Conservation (phyloP, 2,113 vertebrate species). For the Cottus gobio region DNA sequence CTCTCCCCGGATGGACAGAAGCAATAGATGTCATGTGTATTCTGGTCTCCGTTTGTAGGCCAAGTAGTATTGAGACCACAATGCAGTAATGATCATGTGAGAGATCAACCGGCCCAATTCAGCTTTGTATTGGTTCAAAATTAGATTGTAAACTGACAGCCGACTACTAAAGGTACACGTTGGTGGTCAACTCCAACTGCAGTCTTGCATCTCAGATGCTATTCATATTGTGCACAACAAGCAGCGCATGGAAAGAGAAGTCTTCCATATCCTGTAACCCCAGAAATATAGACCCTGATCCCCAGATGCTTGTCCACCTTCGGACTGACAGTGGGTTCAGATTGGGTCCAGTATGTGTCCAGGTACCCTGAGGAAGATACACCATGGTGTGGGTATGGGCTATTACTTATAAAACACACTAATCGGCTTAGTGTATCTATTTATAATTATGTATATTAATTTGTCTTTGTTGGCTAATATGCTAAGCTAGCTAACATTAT, state of each 20-base stretch:
- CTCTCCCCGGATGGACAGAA: too few species aligned
- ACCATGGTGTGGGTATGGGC: too few species aligned
- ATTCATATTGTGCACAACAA: neutral
- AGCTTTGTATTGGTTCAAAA: neutral
- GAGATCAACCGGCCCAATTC: too few species aligned
- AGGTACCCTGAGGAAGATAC: neutral
- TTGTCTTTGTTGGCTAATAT: too few species aligned
- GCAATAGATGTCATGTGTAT: too few species aligned
- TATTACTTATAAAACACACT: too few species aligned
- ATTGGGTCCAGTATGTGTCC: neutral
- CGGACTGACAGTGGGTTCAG: neutral
- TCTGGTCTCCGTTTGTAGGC: too few species aligned
- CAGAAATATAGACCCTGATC: neutral
- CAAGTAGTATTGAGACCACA: too few species aligned
- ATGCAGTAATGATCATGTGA: too few species aligned
- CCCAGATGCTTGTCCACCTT: neutral
- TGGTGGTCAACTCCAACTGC: neutral
- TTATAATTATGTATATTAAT: too few species aligned
- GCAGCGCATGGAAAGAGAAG: neutral
- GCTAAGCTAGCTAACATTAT: too few species aligned
- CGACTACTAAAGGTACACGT: neutral
- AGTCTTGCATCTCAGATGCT: neutral
- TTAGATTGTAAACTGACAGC: neutral
- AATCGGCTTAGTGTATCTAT: too few species aligned
- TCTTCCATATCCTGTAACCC: neutral